Percentiles rank a stretch among this genome's conserved stretches.
Conservation (phyloP, 1,140 invertebrate species). For the Drosophila azteca region DNA sequence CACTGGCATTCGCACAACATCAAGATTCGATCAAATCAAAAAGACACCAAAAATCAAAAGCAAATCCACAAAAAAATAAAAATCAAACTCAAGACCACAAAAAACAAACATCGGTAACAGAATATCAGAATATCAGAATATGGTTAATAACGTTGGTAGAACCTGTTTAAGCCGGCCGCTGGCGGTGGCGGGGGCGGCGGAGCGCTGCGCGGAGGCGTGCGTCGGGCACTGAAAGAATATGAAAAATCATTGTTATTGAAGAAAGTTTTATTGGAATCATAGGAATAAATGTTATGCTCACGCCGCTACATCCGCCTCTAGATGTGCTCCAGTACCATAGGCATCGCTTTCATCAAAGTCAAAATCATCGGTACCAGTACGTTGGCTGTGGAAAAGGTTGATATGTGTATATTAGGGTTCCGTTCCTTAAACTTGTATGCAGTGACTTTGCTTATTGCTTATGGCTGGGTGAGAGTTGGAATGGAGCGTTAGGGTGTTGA, state of each 20-base stretch:
- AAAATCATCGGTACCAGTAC: constrained; percentile 73
- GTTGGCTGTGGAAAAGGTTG: constrained; percentile 48
- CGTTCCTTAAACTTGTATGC: not conserved
- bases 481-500: constrained; percentile 1
- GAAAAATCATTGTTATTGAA: not conserved
- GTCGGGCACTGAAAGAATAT: constrained; percentile 61
- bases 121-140: constrained; percentile 4
- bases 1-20: constrained; percentile 44
- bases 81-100: constrained; percentile 31
- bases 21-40: constrained; percentile 52
- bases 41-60: constrained; percentile 51
- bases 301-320: constrained; percentile 71
- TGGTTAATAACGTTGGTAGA: constrained; percentile 81
- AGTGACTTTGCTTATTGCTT: not conserved
- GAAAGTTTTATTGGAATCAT: not conserved
- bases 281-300: constrained; percentile 31
- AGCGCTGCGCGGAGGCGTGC: constrained; percentile 75
- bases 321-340: constrained; percentile 66
- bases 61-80: constrained; percentile 31
- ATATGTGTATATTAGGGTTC: not conserved
- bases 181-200: constrained; percentile 79
- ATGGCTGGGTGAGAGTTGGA: constrained; percentile 20
- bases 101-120: constrained; percentile 54
- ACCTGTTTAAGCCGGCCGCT: constrained; percentile 76
- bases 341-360: constrained; percentile 75